Conservation (phyloP, 1,140 invertebrate species). For the Eufriesea mexicana region DNA sequence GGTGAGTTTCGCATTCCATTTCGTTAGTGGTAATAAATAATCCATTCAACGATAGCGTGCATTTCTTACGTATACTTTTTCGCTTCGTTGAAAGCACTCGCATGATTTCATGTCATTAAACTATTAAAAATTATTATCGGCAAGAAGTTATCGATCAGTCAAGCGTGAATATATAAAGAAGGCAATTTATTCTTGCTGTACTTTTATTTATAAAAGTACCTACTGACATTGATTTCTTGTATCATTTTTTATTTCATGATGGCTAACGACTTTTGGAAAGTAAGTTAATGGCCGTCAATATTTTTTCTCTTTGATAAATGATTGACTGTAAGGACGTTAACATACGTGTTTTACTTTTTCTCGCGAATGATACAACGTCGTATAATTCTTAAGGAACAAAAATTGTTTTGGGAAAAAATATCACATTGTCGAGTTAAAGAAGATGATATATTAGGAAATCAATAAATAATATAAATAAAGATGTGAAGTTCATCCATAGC, state of each 20-base stretch:
- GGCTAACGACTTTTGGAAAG: neutral
- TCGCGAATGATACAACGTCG: neutral
- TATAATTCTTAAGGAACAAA: neutral
- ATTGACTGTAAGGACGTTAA: neutral
- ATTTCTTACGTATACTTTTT: neutral
- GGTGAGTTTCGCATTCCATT: slow-evolving; percentile 48
- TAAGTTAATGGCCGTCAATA: neutral
- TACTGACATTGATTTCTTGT: neutral
- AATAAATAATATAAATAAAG: no score
- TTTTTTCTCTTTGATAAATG: neutral
- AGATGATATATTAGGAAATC: no score
- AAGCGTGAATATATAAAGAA: neutral
- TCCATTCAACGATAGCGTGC: neutral
- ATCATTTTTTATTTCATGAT: neutral
- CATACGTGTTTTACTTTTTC: neutral
- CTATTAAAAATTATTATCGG: no score
- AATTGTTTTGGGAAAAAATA: neutral
- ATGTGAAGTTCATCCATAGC: no score
- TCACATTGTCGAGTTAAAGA: no score
- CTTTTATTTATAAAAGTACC: neutral
- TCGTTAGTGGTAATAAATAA: neutral
- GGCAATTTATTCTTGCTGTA: neutral
- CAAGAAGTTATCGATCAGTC: neutral
- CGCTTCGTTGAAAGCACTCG: neutral
- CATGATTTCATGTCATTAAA: neutral